Evolutionary conservation across 2,797 vertebrate genomes (phyloP), one percentile per base, ranked within the genome.

Genomic region (Calcarius lapponicus): DNA sequence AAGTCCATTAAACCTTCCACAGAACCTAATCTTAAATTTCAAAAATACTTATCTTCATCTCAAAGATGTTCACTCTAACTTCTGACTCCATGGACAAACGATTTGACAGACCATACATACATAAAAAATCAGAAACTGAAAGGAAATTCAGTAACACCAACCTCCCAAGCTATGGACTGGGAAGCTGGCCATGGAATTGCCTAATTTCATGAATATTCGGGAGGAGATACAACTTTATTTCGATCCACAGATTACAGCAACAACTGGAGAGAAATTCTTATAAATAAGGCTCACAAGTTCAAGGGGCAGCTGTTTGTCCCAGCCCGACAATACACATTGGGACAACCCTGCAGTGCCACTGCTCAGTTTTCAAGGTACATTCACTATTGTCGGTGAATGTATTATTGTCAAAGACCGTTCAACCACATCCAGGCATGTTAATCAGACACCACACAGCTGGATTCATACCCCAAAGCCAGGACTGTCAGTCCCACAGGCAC

Each of bases 301-400:
- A 80, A 60, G 36, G 13, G 51, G 34, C 10, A 86, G 48, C 62
- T 80, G 42, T 36, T 43, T 26, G 36, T 29, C 48, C 40, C 57
- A 48, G 22, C 38, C 34, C 4, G 8, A 8, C 7, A 4, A 25
- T 9, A 32, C 0, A 1, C 2, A 1, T 22, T 48, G 13, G 9
- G 21, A 64, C 31, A 43, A 13, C 43, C 51, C 25, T 36, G 28
- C 45, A 61, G 47, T 13, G 22, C 11, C 29, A 31, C n/a, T 43
- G 58, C 69, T 57, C 60, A 47, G 31, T 57, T 64, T 80, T 24
- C 67, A 73, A 75, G 45, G 43, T 24, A 26, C 31, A 72, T 79
- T 42, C 34, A 69, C 20, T 22, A 26, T 5, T 62, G 71, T 19
- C 56, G 5, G n/a, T 38, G 75, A 81, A 48, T 51, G 34, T 60